phyloP scores from a whole-genome alignment of 2,888 invertebrate species.

The Lycia hirtaria region DNA sequence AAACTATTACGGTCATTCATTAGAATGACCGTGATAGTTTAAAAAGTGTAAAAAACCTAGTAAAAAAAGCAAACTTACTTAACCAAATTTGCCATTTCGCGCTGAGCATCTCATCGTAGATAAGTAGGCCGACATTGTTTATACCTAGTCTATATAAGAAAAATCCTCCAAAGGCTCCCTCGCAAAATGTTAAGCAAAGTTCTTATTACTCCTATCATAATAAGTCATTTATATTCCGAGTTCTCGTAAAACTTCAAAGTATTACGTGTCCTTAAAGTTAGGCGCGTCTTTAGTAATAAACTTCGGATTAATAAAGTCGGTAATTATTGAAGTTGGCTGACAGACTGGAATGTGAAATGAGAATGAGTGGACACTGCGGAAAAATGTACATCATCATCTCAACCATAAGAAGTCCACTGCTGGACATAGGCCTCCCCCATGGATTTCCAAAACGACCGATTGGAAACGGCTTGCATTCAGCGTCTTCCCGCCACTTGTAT shows the following conservation, averaged over 20 bases:
- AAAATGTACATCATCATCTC: not conserved
- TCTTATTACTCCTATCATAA: constrained; percentile 27
- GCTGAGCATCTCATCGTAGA: no score
- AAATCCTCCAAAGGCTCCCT: constrained; percentile 4
- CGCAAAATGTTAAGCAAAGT: constrained; percentile 13
- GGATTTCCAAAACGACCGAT: no score
- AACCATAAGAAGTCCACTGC: no score
- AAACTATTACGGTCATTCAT: no score
- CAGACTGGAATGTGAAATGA: constrained; percentile 23
- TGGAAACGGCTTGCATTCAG: no score
- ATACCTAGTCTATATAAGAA: not conserved
- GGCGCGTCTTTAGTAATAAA: constrained; percentile 25
- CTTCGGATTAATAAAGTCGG: constrained; percentile 32
- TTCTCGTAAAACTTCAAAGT: constrained; percentile 32
- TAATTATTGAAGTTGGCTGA: constrained; percentile 30
- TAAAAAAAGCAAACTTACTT: no score
- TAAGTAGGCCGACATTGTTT: not conserved
- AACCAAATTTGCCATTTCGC: no score
- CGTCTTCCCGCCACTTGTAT: no score
- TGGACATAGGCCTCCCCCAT: no score
- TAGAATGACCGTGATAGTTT: no score
- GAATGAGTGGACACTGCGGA: not conserved
- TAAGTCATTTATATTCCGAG: constrained; percentile 36
- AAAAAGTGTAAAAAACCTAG: no score
- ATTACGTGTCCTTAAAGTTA: constrained; percentile 30